phyloP scores from a whole-genome alignment of 30 jellyfish, hydroid and myxozoan genomes.

The Cassiopea andromeda region DNA sequence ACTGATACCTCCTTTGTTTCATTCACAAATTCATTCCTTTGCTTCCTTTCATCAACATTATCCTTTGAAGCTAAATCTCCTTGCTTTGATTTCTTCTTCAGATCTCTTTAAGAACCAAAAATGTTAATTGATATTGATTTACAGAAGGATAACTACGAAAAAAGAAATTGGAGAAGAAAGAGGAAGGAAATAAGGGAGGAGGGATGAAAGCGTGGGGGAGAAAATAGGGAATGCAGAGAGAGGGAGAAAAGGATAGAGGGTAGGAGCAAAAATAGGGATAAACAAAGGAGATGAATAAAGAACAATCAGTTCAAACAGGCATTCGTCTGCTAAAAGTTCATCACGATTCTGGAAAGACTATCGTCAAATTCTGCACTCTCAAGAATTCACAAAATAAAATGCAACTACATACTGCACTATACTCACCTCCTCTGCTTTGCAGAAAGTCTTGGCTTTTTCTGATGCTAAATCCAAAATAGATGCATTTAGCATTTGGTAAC shows the following conservation, averaged over 20 bases:
- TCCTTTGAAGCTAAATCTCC: conserved; percentile 6
- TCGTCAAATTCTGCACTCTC: too few species aligned
- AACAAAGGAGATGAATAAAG: neutral
- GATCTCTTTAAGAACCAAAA: conserved; percentile 39
- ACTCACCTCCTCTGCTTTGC: conserved; percentile 81
- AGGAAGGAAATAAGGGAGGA: too few species aligned
- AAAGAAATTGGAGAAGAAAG: too few species aligned
- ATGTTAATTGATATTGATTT: neutral
- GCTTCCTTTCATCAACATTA: neutral
- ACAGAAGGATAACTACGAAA: too few species aligned
- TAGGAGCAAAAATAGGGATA: neutral
- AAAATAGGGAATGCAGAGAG: neutral
- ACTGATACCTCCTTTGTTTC: neutral
- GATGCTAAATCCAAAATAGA: conserved; percentile 20
- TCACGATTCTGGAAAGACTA: too few species aligned
- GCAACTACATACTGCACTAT: too few species aligned
- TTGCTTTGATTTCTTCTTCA: conserved; percentile 60
- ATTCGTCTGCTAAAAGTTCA: too few species aligned
- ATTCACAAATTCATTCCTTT: neutral
- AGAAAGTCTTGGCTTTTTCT: conserved; percentile 61
- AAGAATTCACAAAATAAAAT: too few species aligned
- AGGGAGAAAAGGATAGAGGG: neutral
- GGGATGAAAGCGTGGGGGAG: too few species aligned
- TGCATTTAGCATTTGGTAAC: too few species aligned
- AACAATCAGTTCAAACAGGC: neutral